phyloP scores from a whole-genome alignment of 2,888 invertebrate species.

The Nephrotoma guestfalica region DNA sequence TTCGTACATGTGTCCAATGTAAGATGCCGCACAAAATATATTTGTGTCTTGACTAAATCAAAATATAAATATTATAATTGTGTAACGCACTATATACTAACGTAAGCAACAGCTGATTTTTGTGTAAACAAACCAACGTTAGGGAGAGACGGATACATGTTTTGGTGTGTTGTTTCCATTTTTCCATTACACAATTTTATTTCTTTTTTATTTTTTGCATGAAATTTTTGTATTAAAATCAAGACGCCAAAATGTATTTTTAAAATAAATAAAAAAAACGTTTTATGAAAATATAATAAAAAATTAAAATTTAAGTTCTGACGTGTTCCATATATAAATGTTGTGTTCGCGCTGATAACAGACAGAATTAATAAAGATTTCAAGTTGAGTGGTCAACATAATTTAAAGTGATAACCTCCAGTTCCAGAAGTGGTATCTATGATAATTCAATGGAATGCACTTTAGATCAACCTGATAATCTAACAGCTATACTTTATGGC shows the following conservation, averaged over 20 bases:
- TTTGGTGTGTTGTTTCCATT: background rate
- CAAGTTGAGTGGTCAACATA: no score
- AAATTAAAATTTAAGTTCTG: background rate
- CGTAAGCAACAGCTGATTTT: background rate
- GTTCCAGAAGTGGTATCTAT: no score
- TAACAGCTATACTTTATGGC: conserved; percentile 59
- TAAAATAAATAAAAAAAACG: background rate
- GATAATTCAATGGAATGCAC: no score
- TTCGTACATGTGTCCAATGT: no score
- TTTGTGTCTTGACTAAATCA: no score
- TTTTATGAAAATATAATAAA: no score
- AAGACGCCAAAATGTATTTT: background rate
- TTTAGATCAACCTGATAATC: conserved; percentile 38
- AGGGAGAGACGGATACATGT: background rate
- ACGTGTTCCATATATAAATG: background rate
- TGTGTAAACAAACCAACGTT: background rate
- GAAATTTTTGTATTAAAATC: background rate
- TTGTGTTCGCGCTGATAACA: background rate
- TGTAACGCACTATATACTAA: no score
- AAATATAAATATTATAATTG: no score
- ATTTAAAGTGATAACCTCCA: no score
- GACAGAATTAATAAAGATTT: background rate
- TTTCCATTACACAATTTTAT: no score
- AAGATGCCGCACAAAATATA: no score
- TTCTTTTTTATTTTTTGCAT: background rate